Base-by-base conservation (phyloP, 2,888 invertebrate genomes). In the Tetranychus piercei region DNA sequence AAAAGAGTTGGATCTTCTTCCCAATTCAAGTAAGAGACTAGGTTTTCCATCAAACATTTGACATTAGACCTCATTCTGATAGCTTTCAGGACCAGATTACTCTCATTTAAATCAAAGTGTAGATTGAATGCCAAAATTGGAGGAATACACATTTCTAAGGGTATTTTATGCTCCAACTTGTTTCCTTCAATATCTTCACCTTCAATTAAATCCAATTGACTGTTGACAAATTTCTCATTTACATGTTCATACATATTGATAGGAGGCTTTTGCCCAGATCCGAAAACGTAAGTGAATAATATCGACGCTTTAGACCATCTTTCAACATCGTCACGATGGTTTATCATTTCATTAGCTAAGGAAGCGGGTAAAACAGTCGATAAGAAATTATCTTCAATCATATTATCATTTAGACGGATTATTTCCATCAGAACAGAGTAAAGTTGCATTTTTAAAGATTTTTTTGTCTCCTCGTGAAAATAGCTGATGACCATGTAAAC, bases 301-400 rank as follows among this genome's bases (percentile, higher is more conserved):
- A 90, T 86, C 1, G 91, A 88, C 23, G 92, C 90, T 83, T 91
- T 90, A 79, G 89, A 89, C 78, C 93, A 86, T 79, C 90, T 89
- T 79, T 89, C 88, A 80, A 79, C 74, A 78, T 81, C 81, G 81
- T 80, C 64, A 73, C 73, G 20, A 74, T 76, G 71, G 45, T 89
- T 79, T 76, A 80, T 81, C 75, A 84, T 80, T 77, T 84, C 90
- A 82, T 91, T 88, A 64, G 93, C 93, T 77, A 95, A 86, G 85
- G 95, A 94, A 80, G 92, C 88, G 1, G 94, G 94, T 76, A 95
- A 85, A 76, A 94, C 88, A 18, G 94, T 94, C 81, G 89, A 89
- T 23, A 94, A 86, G 81, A 95, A 87, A 34, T 75, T 76, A 18
- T 78, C 77, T n/a, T 77, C 72, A 74, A 78, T 77, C 43, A 72